These are phyloP conservation scores for Tetropium fuscum DNA, from an alignment of 2,888 invertebrate genomes.

Conservation along the genomic window DNA sequence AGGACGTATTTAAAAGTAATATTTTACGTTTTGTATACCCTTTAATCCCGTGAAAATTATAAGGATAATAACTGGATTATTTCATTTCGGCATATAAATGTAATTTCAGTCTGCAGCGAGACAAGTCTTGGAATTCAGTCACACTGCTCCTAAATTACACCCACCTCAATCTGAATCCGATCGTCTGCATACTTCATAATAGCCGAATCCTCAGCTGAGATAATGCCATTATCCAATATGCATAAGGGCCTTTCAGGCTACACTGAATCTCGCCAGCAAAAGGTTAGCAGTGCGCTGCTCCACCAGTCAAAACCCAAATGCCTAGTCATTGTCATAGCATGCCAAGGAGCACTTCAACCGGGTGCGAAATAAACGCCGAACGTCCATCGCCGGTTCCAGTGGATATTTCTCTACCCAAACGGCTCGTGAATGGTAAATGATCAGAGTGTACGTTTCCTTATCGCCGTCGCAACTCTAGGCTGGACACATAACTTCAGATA, in stretches of 20 bases:
- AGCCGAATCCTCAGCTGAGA: no score
- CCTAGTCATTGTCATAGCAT: slow-evolving; percentile 30
- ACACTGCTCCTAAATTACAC: no score
- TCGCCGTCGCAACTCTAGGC: background rate
- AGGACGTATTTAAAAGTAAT: no score
- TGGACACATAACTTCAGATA: slow-evolving; percentile 2
- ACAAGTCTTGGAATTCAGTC: no score
- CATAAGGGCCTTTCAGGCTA: slow-evolving; percentile 17
- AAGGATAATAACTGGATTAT: no score
- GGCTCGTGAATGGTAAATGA: slow-evolving; percentile 22
- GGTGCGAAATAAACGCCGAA: slow-evolving; percentile 40
- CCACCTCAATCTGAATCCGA: no score
- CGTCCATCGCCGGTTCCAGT: slow-evolving; percentile 35
- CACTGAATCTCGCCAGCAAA: slow-evolving; percentile 6
- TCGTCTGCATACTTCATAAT: no score
- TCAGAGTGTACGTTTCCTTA: no score
- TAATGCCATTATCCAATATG: slow-evolving; percentile 24
- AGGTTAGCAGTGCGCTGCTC: slow-evolving; percentile 31
- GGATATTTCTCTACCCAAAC: slow-evolving; percentile 32
- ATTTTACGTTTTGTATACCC: no score
- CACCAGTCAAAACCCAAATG: slow-evolving; percentile 40
- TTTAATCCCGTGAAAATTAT: no score
- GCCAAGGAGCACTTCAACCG: slow-evolving; percentile 32
- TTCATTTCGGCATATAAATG: no score
- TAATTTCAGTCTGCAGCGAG: no score